Base-by-base conservation (phyloP, 30 jellyfish, hydroid and myxozoan genomes). In the Pseudorhiza aurosa region DNA sequence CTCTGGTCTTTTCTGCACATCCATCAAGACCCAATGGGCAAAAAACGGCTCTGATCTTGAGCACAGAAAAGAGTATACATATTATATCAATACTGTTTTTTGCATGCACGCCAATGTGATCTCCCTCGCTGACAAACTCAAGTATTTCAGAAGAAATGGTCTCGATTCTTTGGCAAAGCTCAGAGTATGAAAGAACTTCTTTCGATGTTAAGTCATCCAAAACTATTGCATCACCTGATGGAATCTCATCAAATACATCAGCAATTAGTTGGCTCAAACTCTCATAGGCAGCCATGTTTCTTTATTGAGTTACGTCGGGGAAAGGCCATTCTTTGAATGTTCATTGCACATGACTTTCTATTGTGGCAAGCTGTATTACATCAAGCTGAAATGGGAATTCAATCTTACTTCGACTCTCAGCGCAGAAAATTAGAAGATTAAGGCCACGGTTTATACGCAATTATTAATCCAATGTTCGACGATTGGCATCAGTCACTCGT, bases 91-190 rank as follows among this genome's bases (percentile, higher is more conserved):
- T 11, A 6, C 51, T 36, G 40, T 28, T 65, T 15, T 49, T 43
- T 35, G 75, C 53, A n/a, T 55, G 53, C 18, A 80, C 14, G 46
- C 91, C 75, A 63, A 80, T 37, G 43, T 51, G 33, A 10, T 64
- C 84, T 14, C 72, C 72, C 28, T 50, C 65, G 14, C 53, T 47
- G 58, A 69, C 27, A 37, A 50, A 39, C 26, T 32, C 57, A 5
- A 14, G 33, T 18, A 80, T 55, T 29, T 80, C 84, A 8, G 55
- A 12, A 21, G 27, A 19, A 25, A 40, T 6, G 45, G 9, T 69
- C 8, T 30, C 24, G 15, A 80, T 80, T 19, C 29, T 45, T 19
- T 65, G 24, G 3, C 62, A 0, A 37, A 80, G 57, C 40, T 51
- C 62, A 1, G 14, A 36, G 63, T 65, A 80, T 8, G 84, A 65